phyloP scores from a whole-genome alignment of 2,888 invertebrate genomes.

The Hemistola chrysoprasaria region DNA sequence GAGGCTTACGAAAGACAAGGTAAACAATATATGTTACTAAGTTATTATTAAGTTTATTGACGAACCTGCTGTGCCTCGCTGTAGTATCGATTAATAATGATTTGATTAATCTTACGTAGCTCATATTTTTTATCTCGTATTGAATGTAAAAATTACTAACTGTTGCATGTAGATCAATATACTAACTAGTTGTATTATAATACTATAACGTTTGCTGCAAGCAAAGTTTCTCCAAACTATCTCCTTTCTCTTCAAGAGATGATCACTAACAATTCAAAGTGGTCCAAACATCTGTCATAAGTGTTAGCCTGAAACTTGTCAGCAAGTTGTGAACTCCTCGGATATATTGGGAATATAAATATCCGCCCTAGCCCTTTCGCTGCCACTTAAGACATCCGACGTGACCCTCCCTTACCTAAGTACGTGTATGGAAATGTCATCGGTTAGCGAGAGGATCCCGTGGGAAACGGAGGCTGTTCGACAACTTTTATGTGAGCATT shows the following conservation, averaged over 20 bases:
- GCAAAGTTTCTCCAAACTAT: neutral
- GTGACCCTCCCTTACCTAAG: slow-evolving; percentile 43
- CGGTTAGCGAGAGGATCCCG: slow-evolving; percentile 37
- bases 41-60: no score
- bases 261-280: slow-evolving; percentile 21
- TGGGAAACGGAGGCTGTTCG: slow-evolving; percentile 39
- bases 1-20: no score
- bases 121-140: no score
- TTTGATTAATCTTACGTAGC: no score
- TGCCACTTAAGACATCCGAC: slow-evolving; percentile 72
- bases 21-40: no score
- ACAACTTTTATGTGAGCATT: slow-evolving; percentile 12
- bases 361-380: slow-evolving; percentile 67
- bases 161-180: no score
- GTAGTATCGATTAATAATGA: no score
- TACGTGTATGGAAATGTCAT: slow-evolving; percentile 43
- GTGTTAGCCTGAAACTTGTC: slow-evolving; percentile 48
- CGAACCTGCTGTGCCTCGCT: no score
- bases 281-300: slow-evolving; percentile 37
- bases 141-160: no score
- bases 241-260: no score
- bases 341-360: slow-evolving; percentile 77
- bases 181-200: no score
- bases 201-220: no score
- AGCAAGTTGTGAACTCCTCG: slow-evolving; percentile 56